Evolutionary conservation across 1,140 invertebrate genomes (phyloP), one percentile per base, ranked within the genome.

Genomic region (Geopemphigus sp.): DNA sequence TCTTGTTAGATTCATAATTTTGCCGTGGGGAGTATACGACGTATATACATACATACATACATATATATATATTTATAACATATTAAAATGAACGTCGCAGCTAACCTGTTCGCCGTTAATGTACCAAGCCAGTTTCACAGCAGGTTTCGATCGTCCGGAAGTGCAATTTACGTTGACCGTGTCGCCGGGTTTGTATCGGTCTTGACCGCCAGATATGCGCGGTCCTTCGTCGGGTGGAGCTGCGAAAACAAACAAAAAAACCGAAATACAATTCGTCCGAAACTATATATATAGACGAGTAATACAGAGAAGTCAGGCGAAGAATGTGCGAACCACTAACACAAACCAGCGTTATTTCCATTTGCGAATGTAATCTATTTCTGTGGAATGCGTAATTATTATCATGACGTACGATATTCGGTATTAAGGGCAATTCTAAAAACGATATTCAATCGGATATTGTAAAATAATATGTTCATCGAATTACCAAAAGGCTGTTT

Each of bases 161-260:
- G 93, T 94, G 85, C 94, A 95, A 85, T 94, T 94, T 19, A 95
- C 90, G 26, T 90, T 88, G 17, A 95, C 92, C 14, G 88, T 87
- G 83, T 95, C 94, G 5, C 93, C 94, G 19, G 93, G 89, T 83
- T 93, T 91, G 86, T 95, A 95, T 54, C 92, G 89, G 0, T 91
- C 88, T 78, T 89, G 88, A 26, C 93, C 93, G 1, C 94, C 94
- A 1, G 89, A 89, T 84, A 96, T 95, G 81, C 89, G 89, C 10
- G 94, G 94, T n/a, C 92, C 94, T 84, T 91, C 89, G 81, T 91
- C 90, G 19, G 94, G 94, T 81, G 94, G 87, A 73, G 93, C 94
- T 95, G 85, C 11, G 87, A 84, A 83, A 74, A 50, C 0, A 54
- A 64, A 84, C 2, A 8, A 54, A 56, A 26, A 39, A 2, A 63